Evolutionary conservation across 64 coral and sea anemone genomes (phyloP).

Genomic region (Pocillopora verrucosa): DNA sequence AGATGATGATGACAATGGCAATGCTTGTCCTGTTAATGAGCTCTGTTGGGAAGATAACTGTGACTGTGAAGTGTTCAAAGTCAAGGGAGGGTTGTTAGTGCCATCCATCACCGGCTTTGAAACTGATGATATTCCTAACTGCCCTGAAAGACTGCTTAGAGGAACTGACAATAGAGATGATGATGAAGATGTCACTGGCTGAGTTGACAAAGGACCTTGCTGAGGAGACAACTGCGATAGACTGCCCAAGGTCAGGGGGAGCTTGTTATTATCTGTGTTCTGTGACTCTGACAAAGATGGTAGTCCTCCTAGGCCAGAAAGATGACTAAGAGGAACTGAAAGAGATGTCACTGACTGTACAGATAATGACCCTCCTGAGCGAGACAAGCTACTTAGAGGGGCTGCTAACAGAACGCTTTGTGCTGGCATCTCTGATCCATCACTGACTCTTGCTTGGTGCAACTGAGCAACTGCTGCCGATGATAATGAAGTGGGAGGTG

Average conservation of each 20-base stretch:
- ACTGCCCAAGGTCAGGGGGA: neutral
- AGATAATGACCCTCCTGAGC: neutral
- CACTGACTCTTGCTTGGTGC: neutral
- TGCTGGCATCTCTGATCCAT: neutral
- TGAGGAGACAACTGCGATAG: constrained; percentile 1
- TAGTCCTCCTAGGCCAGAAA: neutral
- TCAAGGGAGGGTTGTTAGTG: no score
- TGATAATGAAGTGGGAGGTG: constrained; percentile 4
- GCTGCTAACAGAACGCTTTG: constrained; percentile 5
- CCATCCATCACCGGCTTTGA: no score
- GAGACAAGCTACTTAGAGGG: constrained; percentile 51
- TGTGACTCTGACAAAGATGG: neutral
- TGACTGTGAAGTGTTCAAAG: no score
- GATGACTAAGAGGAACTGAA: constrained; percentile 11
- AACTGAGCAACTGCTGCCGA: neutral
- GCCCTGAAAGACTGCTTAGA: no score
- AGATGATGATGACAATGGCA: neutral
- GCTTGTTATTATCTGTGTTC: neutral
- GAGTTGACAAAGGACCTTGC: neutral
- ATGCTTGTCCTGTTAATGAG: no score
- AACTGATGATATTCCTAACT: no score
- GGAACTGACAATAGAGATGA: no score
- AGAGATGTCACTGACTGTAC: neutral
- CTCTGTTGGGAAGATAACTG: no score
- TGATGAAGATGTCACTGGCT: no score